phyloP scores from a whole-genome alignment of 2,888 invertebrate genomes.

The Peribatodes rhomboidaria region DNA sequence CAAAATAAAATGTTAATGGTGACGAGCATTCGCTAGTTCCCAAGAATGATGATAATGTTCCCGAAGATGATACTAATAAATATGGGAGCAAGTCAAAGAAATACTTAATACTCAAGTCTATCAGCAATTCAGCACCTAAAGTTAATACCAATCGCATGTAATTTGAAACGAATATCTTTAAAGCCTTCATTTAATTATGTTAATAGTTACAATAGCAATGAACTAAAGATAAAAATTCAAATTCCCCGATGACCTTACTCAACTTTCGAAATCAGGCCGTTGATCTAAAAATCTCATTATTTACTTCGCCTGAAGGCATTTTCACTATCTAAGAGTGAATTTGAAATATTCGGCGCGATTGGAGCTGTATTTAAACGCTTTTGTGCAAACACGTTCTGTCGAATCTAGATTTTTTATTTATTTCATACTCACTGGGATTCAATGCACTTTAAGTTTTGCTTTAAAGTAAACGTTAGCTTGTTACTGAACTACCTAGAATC shows the following conservation, averaged over 20 bases:
- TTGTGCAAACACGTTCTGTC: neutral
- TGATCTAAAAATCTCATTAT: constrained; percentile 25
- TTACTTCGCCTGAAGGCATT: constrained; percentile 13
- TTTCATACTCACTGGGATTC: neutral
- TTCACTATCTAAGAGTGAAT: constrained; percentile 21
- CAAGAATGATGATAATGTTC: too few relatives aligned
- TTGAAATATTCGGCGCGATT: constrained; percentile 4
- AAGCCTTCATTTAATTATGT: neutral
- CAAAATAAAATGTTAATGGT: too few relatives aligned
- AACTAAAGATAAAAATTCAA: constrained; percentile 6
- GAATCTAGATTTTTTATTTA: neutral
- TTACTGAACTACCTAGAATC: too few relatives aligned
- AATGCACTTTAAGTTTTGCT: neutral
- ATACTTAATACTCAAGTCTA: too few relatives aligned
- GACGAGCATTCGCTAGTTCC: too few relatives aligned
- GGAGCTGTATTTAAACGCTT: neutral
- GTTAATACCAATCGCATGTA: neutral
- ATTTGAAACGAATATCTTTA: neutral
- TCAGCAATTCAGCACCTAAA: too few relatives aligned
- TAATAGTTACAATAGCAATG: constrained; percentile 7
- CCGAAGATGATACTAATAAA: too few relatives aligned
- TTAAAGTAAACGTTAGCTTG: neutral
- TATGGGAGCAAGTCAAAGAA: too few relatives aligned
- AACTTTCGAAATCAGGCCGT: constrained; percentile 3
- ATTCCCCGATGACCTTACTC: constrained; percentile 9